Conservation (phyloP, 2,797 vertebrate species). For the Phalanger gymnotis region DNA sequence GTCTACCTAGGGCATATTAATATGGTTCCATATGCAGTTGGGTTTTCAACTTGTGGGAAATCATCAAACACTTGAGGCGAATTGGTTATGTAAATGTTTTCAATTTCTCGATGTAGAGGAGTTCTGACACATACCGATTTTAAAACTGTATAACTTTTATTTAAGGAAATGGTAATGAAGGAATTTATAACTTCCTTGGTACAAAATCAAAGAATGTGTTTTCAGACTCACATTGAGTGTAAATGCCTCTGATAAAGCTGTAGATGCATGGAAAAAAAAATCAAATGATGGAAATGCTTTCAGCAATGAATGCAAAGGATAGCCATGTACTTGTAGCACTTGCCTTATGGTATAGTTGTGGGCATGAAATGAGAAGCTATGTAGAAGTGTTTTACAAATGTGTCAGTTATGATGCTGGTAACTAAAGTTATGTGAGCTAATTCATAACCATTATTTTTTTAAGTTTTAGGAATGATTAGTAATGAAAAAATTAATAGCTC, state of each 20-base stretch:
- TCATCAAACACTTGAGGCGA: not conserved
- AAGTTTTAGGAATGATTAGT: not conserved
- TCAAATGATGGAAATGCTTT: not conserved
- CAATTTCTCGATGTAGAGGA: not conserved
- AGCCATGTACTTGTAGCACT: not conserved
- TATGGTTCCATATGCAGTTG: not conserved
- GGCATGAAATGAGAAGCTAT: not conserved
- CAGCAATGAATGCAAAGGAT: not conserved
- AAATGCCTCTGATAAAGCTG: not conserved
- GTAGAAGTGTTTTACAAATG: not conserved
- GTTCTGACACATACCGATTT: not conserved
- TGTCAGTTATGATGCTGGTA: not conserved
- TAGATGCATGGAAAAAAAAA: not conserved
- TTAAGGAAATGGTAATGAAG: not conserved
- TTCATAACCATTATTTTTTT: not conserved
- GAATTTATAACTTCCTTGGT: not conserved
- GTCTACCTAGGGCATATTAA: not conserved
- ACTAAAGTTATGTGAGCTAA: not conserved
- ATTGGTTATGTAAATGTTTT: not conserved
- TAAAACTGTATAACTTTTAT: not conserved
- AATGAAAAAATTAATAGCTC: not conserved
- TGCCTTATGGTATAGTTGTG: not conserved
- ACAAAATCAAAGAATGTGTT: not conserved
- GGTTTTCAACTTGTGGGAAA: not conserved
- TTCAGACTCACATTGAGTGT: not conserved